Conservation (phyloP, 2,888 invertebrate genomes). For the Lasioglossum lativentre region DNA sequence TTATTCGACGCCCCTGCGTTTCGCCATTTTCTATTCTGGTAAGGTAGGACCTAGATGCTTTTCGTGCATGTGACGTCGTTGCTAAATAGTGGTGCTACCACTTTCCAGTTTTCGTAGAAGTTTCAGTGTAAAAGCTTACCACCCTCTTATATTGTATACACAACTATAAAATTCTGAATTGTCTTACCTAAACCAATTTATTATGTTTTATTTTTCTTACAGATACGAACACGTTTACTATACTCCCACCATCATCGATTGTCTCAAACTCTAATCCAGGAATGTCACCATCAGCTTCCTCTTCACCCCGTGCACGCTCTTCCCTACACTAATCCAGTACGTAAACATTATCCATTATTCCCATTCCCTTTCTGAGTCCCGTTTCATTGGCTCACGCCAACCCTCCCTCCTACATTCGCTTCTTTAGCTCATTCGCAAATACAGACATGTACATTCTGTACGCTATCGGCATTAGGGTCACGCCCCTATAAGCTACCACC, state of each 20-base stretch:
- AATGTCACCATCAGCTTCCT: not conserved
- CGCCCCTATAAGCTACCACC: not conserved
- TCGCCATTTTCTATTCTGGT: not conserved
- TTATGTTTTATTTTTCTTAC: not conserved
- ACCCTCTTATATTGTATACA: not conserved
- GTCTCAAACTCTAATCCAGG: not conserved
- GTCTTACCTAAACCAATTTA: not conserved
- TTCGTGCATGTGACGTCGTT: not conserved
- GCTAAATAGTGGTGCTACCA: not conserved
- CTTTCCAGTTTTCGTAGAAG: not conserved
- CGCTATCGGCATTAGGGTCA: not conserved
- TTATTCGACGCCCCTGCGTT: not conserved
- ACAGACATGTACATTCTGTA: not conserved
- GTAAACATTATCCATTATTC: not conserved
- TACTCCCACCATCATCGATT: not conserved
- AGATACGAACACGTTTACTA: not conserved
- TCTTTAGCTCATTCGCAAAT: slow-evolving; percentile 4
- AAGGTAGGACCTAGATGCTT: not conserved
- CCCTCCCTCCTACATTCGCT: not conserved
- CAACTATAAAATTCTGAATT: not conserved
- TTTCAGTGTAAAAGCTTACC: not conserved
- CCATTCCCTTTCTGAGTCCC: not conserved
- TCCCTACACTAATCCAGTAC: not conserved
- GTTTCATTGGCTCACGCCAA: not conserved
- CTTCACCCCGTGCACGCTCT: not conserved